phyloP scores from a whole-genome alignment of 1,140 invertebrate species.

The Psilanteris sp. region DNA sequence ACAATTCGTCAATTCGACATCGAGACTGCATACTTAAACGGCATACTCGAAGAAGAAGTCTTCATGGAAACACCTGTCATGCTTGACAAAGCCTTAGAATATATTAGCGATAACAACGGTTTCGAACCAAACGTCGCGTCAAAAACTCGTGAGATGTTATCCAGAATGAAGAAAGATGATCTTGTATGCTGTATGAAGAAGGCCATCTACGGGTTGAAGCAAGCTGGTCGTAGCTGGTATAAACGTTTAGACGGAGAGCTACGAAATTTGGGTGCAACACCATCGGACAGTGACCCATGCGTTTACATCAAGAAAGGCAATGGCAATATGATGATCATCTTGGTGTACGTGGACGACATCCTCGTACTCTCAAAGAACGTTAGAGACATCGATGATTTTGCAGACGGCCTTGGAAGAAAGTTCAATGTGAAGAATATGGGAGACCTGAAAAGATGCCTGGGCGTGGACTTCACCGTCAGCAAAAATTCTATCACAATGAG shows the following conservation, averaged over 20 bases:
- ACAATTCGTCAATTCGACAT: conserved; percentile 12
- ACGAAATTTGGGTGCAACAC: background rate
- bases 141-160: background rate
- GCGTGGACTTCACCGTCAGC: too few relatives aligned
- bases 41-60: background rate
- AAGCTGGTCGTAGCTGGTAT: background rate
- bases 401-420: too few relatives aligned
- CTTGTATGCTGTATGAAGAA: background rate
- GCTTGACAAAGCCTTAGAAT: background rate
- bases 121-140: background rate
- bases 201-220: background rate
- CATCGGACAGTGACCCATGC: background rate
- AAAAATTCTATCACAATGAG: background rate
- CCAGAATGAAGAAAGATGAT: background rate
- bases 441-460: too few relatives aligned
- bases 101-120: background rate
- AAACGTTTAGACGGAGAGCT: background rate
- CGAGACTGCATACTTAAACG: background rate
- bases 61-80: background rate
- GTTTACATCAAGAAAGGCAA: background rate
- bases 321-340: background rate
- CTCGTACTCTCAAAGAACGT: background rate
- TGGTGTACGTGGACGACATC: background rate
- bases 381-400: too few relatives aligned
- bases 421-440: too few relatives aligned